phyloP scores from a whole-genome alignment of 2,113 vertebrate species.

The Thryonomys swinderianus region DNA sequence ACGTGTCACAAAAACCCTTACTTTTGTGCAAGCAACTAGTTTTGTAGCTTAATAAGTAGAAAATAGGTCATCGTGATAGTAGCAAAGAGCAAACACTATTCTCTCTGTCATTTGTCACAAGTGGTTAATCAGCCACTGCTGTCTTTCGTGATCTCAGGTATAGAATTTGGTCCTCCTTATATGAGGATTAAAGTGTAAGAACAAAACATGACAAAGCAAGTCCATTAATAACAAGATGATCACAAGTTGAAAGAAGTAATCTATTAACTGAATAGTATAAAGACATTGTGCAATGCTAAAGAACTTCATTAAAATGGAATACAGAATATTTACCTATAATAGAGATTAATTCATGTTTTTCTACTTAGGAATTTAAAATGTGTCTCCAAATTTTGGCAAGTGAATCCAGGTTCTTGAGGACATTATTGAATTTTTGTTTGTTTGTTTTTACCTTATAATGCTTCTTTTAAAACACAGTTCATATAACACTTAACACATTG shows the following conservation, averaged over 20 bases:
- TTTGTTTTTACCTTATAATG: neutral
- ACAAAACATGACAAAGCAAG: neutral
- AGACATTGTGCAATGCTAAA: neutral
- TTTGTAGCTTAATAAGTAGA: slow-evolving; percentile 14
- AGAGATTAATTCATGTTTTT: neutral
- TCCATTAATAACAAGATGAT: neutral
- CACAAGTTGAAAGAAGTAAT: neutral
- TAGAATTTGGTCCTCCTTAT: slow-evolving; percentile 14
- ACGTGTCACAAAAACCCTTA: neutral
- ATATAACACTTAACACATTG: neutral
- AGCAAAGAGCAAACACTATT: neutral
- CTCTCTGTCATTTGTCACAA: neutral
- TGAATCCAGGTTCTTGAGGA: neutral
- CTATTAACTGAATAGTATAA: neutral
- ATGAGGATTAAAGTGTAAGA: neutral
- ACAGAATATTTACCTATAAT: neutral
- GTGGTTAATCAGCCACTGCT: neutral
- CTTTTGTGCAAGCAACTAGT: neutral
- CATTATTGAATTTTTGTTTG: neutral
- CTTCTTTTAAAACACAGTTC: slow-evolving; percentile 10
- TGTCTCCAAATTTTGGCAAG: neutral
- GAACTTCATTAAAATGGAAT: neutral
- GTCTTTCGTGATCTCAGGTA: neutral
- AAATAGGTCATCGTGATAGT: neutral
- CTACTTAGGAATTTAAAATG: neutral